These are phyloP conservation scores for Eristalinus sepulchralis DNA, from an alignment of 2,888 invertebrate species.

Conservation along the genomic window DNA sequence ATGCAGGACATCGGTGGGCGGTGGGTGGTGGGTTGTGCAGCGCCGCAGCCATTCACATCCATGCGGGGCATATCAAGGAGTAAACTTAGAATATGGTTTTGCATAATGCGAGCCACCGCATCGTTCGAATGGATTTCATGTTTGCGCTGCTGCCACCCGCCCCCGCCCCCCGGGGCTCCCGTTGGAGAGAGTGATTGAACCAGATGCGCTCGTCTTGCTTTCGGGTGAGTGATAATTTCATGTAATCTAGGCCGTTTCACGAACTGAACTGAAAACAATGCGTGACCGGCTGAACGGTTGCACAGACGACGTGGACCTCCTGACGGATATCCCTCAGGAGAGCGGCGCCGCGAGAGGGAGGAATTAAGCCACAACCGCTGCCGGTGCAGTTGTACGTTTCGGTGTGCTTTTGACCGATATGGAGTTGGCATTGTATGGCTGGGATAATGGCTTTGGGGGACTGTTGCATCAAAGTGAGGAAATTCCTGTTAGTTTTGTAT, in stretches of 20 bases:
- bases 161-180: constrained; percentile 17
- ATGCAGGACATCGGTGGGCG: constrained; percentile 29
- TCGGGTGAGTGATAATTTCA: constrained; percentile 68
- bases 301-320: neutral
- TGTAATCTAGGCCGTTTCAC: constrained; percentile 63
- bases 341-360: neutral
- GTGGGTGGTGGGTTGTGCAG: neutral
- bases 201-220: constrained; percentile 52
- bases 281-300: constrained; percentile 61
- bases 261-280: constrained; percentile 61
- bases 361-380: neutral
- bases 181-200: constrained; percentile 68
- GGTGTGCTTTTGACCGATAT: neutral
- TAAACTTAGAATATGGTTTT: constrained; percentile 62
- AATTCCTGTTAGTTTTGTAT: too few relatives aligned
- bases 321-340: constrained; percentile 6
- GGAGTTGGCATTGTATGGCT: neutral
- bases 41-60: neutral
- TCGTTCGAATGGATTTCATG: constrained; percentile 32
- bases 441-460: neutral
- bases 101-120: constrained; percentile 55
- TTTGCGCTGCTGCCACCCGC: neutral
- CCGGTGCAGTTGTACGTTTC: too few relatives aligned
- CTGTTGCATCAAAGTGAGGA: too few relatives aligned
- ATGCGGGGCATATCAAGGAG: constrained; percentile 9